Percentiles rank a stretch among this genome's conserved stretches.
These are phyloP conservation scores for Takifugu flavidus DNA, from an alignment of 2,113 vertebrate genomes.

Conservation along the genomic window DNA sequence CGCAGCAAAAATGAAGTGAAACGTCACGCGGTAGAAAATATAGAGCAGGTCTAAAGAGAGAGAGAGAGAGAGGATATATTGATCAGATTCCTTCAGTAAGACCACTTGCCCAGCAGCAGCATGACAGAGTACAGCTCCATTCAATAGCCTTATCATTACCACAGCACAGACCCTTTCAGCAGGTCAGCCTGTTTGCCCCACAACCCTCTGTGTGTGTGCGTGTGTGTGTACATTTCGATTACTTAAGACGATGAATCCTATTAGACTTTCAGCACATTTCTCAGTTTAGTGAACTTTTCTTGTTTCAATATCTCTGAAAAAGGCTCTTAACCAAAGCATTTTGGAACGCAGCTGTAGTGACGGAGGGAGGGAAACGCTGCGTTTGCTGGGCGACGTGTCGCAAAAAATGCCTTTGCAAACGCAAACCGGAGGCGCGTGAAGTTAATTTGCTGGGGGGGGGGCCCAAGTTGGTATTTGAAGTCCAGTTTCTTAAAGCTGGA, in stretches of 20 bases:
- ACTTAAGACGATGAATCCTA: constrained; percentile 67
- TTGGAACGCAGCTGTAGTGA: constrained; percentile 16
- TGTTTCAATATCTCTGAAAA: constrained; percentile 64
- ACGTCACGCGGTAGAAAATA: no score
- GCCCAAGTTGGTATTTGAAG: neutral
- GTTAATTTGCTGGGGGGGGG: neutral
- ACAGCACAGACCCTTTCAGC: constrained; percentile 56
- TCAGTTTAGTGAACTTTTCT: constrained; percentile 54
- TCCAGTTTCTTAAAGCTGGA: neutral
- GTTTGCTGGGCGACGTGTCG: neutral
- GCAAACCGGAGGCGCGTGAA: neutral
- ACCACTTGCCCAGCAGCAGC: constrained; percentile 47
- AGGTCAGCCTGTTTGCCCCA: constrained; percentile 59
- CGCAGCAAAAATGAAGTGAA: no score
- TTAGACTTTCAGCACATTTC: constrained; percentile 61
- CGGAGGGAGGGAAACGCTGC: constrained; percentile 1
- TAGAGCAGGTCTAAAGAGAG: neutral
- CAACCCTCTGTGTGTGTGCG: constrained; percentile 7
- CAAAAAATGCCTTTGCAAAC: constrained; percentile 7
- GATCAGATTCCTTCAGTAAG: constrained; percentile 61
- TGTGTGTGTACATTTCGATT: constrained; percentile 47
- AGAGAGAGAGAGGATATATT: constrained; percentile 44
- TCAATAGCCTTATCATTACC: constrained; percentile 71
- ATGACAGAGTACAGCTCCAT: constrained; percentile 64
- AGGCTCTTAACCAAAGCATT: constrained; percentile 15